Base-by-base conservation (phyloP, 2,113 vertebrate species). In the Ariopsis seemanni region DNA sequence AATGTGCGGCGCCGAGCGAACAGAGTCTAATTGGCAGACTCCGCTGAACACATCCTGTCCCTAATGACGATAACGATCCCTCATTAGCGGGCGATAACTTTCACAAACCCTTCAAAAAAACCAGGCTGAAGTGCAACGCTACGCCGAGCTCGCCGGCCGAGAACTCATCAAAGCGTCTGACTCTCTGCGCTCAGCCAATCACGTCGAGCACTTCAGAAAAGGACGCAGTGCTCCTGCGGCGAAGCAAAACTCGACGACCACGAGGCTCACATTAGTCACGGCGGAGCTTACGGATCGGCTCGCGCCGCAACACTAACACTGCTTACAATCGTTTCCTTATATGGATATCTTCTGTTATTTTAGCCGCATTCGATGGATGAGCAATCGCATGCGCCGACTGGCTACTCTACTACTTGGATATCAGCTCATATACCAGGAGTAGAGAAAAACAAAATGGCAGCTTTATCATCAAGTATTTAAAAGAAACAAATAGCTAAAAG, bases 61-160 rank as follows among this genome's bases (percentile, higher is more conserved):
- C 82, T 89, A 87, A 87, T 89, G 88, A 89, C 9, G 22, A 67
- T 82, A 86, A 90, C 71, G 80, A 87, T 78, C 55, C 30, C 85
- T 89, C 89, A 82, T 65, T 85, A 85, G 57, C 25, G 42, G 55
- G 62, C 30, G 71, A 75, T 63, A 89, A 87, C 78, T 79, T 87
- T 85, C 89, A 87, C 82, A 89, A 81, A 82, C 52, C 62, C 78
- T 83, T 87, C 82, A 83, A 69, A 85, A 88, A 17, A 15, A 15
- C 1, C 63, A 27, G 42, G 67, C 57, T 74, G 63, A 62, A 81
- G 62, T 30, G 71, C 62, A 53, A 48, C 22, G 15, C 48, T 84
- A 79, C 48, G 20, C 20, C 58, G 48, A 62, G 67, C 75, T 87
- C 82, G 80, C 74, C 85, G 67, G 48, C 82, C n/a, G 42, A 84